Evolutionary conservation across 2,113 vertebrate species (phyloP), one percentile per base, ranked within the genome.

Genomic region (Nesoenas mayeri): DNA sequence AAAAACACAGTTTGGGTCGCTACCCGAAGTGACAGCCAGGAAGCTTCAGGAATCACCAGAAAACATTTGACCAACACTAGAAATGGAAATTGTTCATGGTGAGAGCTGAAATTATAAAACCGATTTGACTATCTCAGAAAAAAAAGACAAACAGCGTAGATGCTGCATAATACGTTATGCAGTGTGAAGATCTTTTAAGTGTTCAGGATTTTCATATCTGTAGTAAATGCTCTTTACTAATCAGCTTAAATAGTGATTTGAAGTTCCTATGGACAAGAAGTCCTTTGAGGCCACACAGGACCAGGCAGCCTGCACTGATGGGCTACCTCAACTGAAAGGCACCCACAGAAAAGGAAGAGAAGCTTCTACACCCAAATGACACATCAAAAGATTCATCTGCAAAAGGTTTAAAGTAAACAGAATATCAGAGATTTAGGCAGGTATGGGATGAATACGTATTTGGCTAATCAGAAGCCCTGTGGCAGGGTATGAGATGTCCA

Each of bases 191-290:
- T 56, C 38, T 91, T 64, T 50, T 58, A 70, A 77, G 47, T 20
- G 24, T 87, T 81, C 4, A 4, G 32, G 65, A 60, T 87, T 93
- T 95, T 66, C 64, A 25, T 64, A 75, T 75, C 88, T 89, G 50
- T 36, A 94, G 62, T 82, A 89, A 96, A 91, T 75, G 70, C 66
- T 78, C 57, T 64, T 84, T 72, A 79, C 38, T 93, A 82, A 91
- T 85, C 70, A 53, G 61, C 66, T 88, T 93, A 89, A 89, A 70
- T 10, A 85, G 65, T 60, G 18, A 72, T 85, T 67, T 61, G 32
- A 70, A 87, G 57, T 60, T 87, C 57, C 34, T 64, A 28, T 15
- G 13, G 70, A 62, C 28, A 48, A 42, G 26, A 84, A 64, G 57
- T 48, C 51, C 42, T 71, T 51, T 42, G 66, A 93, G 89, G 95